Evolutionary conservation across 2,888 invertebrate species (phyloP).

Genomic region (Melipona beecheii): DNA sequence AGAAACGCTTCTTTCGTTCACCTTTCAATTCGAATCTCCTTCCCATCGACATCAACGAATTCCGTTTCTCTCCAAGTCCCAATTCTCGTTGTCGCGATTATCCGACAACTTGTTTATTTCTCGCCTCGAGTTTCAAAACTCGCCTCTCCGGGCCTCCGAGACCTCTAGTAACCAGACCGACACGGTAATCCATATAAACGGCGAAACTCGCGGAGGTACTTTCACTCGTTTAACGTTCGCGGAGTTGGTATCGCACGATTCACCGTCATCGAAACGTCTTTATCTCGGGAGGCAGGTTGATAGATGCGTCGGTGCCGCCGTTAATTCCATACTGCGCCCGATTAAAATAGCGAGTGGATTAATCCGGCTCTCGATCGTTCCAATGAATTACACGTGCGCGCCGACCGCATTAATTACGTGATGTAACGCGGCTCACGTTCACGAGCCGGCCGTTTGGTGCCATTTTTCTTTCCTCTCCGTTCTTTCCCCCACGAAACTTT

Average conservation of each 20-base stretch:
- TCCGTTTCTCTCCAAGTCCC: too few relatives aligned
- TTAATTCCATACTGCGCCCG: constrained; percentile 43
- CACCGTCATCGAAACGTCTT: constrained; percentile 51
- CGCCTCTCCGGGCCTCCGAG: too few relatives aligned
- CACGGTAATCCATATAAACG: constrained; percentile 24
- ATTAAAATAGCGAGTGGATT: constrained; percentile 52
- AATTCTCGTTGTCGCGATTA: background rate
- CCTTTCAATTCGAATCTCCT: background rate
- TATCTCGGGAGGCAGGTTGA: constrained; percentile 46
- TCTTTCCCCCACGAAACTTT: constrained; percentile 10
- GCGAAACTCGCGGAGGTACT: constrained; percentile 36
- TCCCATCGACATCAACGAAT: background rate
- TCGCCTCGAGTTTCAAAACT: background rate
- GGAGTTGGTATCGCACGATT: constrained; percentile 31
- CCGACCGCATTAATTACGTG: constrained; percentile 81
- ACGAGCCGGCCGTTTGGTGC: constrained; percentile 12
- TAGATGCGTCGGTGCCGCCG: constrained; percentile 42
- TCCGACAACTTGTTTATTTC: background rate
- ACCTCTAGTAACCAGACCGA: background rate
- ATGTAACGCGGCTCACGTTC: constrained; percentile 75
- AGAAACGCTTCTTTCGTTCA: background rate
- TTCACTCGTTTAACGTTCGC: constrained; percentile 49
- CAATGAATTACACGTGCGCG: constrained; percentile 72
- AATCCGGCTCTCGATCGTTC: constrained; percentile 61
- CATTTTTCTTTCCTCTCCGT: constrained; percentile 7